Percentiles rank a stretch among this genome's conserved stretches.
Conservation (phyloP, 1,140 invertebrate species). For the Drusus annulatus region DNA sequence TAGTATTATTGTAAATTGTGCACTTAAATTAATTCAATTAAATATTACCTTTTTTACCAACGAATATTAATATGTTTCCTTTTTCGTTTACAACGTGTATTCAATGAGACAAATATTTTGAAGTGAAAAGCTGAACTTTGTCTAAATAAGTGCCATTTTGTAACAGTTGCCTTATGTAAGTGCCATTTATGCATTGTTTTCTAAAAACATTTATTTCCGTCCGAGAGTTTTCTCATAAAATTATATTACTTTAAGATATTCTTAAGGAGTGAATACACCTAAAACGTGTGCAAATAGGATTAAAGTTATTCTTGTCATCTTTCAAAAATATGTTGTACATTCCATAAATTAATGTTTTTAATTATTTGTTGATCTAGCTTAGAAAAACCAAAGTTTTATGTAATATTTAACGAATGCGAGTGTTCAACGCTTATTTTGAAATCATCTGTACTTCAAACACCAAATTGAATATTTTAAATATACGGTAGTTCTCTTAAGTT, state of each 20-base stretch:
- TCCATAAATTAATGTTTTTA: background rate
- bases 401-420: background rate
- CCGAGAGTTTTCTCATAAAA: too few relatives aligned
- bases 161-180: background rate
- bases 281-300: too few relatives aligned
- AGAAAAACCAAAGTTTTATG: background rate
- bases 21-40: too few relatives aligned
- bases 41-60: too few relatives aligned
- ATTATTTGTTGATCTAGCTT: background rate
- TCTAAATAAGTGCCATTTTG: background rate
- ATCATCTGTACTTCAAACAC: conserved; percentile 6
- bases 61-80: too few relatives aligned
- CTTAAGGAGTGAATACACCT: too few relatives aligned
- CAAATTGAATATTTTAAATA: conserved; percentile 2
- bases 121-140: too few relatives aligned
- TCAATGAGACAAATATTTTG: too few relatives aligned
- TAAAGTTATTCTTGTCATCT: background rate
- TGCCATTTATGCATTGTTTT: background rate
- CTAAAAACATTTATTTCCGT: too few relatives aligned
- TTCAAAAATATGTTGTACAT: background rate
- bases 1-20: too few relatives aligned
- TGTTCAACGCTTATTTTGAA: conserved; percentile 33
- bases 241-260: too few relatives aligned
- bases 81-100: too few relatives aligned
- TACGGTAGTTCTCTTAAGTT: background rate